Base-by-base conservation (phyloP, 2,888 invertebrate species). In the Pseudanteris insignis region DNA sequence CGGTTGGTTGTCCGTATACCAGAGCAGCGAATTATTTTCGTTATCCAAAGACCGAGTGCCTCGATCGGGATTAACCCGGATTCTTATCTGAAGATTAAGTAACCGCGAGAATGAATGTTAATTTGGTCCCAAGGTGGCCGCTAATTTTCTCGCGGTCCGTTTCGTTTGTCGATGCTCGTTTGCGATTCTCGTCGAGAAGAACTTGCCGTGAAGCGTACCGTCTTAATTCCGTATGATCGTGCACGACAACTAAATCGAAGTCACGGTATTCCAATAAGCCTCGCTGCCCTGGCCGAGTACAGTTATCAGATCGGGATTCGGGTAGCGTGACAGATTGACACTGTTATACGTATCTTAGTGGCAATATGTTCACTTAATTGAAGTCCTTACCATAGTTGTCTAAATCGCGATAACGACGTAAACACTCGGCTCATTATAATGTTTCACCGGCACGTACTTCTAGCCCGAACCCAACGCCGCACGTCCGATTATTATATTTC, bases 291-390 rank as follows among this genome's bases (percentile, higher is more conserved):
- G 58, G 33, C 34, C 41, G 30, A 62, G 47, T 32, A 46, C 47
- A 41, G 57, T 65, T 70, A 69, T 71, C 73, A 69, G 72, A 74
- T 73, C 72, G 69, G 64, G 63, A 67, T 70, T 70, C 72, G 73
- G 73, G 73, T 74, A 74, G 75, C 70, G 64, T 71, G 74, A 75
- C 75, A 74, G 74, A 76, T 74, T 70, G 75, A 72, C 75, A 73
- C 74, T 73, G 75, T 76, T 73, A 72, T 70, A 69, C 70, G 67
- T 70, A 73, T 75, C 76, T 78, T 77, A 77, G 75, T 72, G 75
- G 73, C 76, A 73, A 78, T 77, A 75, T 76, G 77, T 76, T 76
- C 68, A 68, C 73, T 73, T 76, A 75, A 77, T 77, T 75, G 72
- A 75, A 75, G 62, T 59, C 54, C 53, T 4, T n/a, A 26, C 18